Conservation (phyloP, 2,797 vertebrate genomes). For the Rhincodon typus region DNA sequence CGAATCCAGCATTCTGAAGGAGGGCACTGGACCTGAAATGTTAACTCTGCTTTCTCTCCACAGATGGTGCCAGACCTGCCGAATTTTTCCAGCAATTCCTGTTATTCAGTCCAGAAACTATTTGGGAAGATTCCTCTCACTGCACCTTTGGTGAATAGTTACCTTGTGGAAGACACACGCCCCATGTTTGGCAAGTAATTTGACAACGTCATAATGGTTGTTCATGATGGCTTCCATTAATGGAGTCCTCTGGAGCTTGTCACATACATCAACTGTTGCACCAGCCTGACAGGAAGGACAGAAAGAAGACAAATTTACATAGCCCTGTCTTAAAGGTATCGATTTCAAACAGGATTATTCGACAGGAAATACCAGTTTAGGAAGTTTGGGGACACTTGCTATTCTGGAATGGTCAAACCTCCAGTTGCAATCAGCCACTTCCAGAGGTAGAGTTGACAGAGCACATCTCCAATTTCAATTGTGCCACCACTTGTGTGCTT, state of each 20-base stretch:
- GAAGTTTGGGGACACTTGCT: too few relatives aligned
- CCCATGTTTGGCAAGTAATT: conserved; percentile 71
- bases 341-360: background rate
- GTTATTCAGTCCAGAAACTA: background rate
- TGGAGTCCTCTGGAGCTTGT: conserved; percentile 77
- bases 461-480: too few relatives aligned
- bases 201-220: conserved; percentile 72
- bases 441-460: too few relatives aligned
- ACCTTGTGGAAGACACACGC: conserved; percentile 79
- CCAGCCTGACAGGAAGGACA: conserved; percentile 62
- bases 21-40: too few relatives aligned
- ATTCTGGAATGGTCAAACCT: too few relatives aligned
- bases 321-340: background rate
- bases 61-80: too few relatives aligned
- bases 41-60: too few relatives aligned
- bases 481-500: too few relatives aligned
- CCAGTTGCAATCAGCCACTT: too few relatives aligned
- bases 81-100: too few relatives aligned
- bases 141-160: conserved; percentile 17
- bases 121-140: background rate
- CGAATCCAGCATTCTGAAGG: too few relatives aligned
- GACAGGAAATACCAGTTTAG: background rate
- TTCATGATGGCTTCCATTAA: conserved; percentile 81
- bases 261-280: conserved; percentile 76
- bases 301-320: background rate